Evolutionary conservation across 2,888 invertebrate genomes (phyloP), one percentile per base, ranked within the genome.

Genomic region (Crocallis elinguaria): DNA sequence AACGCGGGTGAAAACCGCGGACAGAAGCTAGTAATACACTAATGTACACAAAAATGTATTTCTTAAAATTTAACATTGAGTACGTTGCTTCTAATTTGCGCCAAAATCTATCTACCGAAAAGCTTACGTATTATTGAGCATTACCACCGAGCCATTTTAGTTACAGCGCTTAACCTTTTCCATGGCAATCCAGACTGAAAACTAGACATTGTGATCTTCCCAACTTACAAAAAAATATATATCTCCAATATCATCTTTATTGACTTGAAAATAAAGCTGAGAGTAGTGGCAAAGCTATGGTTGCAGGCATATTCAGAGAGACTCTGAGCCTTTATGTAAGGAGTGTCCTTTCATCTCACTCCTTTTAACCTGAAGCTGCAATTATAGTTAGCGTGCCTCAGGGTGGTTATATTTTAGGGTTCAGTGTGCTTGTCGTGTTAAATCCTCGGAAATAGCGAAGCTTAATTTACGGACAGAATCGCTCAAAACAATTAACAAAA

Each of bases 351-450:
- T 88, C 86, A 87, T 75, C 69, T 68, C 69, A 64, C 67, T 80
- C 84, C 85, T 86, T 86, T 83, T 82, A 82, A 74, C 88, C 86
- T 71, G 80, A 70, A 81, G 88, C 82, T 72, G 88, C 84, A 88
- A 88, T 88, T 88, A 88, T 82, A 84, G 86, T 83, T 84, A 85
- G 80, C 81, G 78, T 82, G 74, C 82, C 82, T 79, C 61, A 64
- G 77, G 79, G 74, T 71, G 71, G 79, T 75, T 82, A 75, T 77
- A 71, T 81, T 80, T 80, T 64, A 69, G 79, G 73, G 84, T 71
- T 80, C 79, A 64, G 58, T 54, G 1, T 11, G 17, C 8, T 25
- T 25, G 2, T 25, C 2, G n/a, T n/a, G n/a, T n/a, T n/a, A n/a
- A n/a, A n/a, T n/a, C n/a, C n/a, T n/a, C n/a, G n/a, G n/a, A n/a